Percentiles rank a stretch among this genome's conserved stretches.
These are phyloP conservation scores for Eilema griseolum DNA, from an alignment of 2,888 invertebrate species.

Conservation along the genomic window DNA sequence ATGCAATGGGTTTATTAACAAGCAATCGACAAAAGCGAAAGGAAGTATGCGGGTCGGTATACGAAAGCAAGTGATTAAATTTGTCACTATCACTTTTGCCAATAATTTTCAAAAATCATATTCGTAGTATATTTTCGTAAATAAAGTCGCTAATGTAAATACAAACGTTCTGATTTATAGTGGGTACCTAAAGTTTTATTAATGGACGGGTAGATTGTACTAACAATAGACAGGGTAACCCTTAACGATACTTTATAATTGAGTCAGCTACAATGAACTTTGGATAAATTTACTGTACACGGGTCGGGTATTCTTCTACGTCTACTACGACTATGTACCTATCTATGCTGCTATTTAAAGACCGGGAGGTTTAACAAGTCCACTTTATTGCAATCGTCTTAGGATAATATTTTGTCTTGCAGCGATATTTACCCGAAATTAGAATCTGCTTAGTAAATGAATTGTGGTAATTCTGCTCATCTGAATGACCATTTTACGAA, in stretches of 20 bases:
- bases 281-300: neutral
- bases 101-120: neutral
- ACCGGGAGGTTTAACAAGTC: too few relatives aligned
- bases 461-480: too few relatives aligned
- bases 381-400: too few relatives aligned
- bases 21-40: constrained; percentile 42
- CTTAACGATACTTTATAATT: neutral
- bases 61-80: neutral
- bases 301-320: neutral
- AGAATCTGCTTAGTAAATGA: too few relatives aligned
- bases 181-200: neutral
- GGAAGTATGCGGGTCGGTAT: constrained; percentile 18
- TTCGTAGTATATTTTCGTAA: too few relatives aligned
- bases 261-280: neutral
- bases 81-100: neutral
- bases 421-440: too few relatives aligned
- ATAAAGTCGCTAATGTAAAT: too few relatives aligned
- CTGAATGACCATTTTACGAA: too few relatives aligned
- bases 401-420: too few relatives aligned
- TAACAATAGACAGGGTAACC: neutral
- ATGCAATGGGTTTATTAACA: constrained; percentile 6
- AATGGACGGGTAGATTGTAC: neutral
- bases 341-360: too few relatives aligned
- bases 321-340: too few relatives aligned
- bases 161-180: too few relatives aligned